Base-by-base conservation (phyloP, 2,888 invertebrate genomes). In the Lacanobia oleracea region DNA sequence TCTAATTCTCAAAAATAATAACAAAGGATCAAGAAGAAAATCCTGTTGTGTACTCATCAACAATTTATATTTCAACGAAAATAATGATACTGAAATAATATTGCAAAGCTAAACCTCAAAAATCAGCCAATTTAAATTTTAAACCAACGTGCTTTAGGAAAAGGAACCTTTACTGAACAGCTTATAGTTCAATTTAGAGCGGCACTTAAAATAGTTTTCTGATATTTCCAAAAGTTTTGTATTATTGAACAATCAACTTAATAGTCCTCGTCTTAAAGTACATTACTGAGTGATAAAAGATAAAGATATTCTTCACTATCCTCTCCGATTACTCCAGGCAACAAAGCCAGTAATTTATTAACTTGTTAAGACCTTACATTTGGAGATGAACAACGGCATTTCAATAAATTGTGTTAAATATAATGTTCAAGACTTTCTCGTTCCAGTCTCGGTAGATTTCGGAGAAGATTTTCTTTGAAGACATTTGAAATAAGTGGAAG, bases 291-390 rank as follows among this genome's bases (percentile, higher is more conserved):
- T 50, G 16, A 51, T 33, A 18, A 33, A 12, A n/a, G 10, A 63
- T 18, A 45, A 43, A 48, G 10, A 56, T 48, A 64, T 48, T 77
- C 21, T 45, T 54, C n/a, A 23, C 27, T 61, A 23, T 71, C 40
- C n/a, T 71, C 14, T 33, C 62, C 62, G 76, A 73, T 73, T 53
- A 83, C 53, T 8, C 27, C 23, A 21, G 16, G 65, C 48, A 72
- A 78, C 66, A 65, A 69, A 63, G 18, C 50, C 33, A 14, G 33
- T 53, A 71, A 84, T 84, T 84, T 84, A 83, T 75, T 73, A 67
- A 73, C 63, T 75, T 78, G 57, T 80, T 77, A 50, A 67, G 81
- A 79, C 57, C 67, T 62, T 57, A 71, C 56, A 69, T 83, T 74
- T 61, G 9, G 12, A 48, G 48, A 60, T 53, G 14, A 57, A 67